phyloP scores from a whole-genome alignment of 2,888 invertebrate species.

The Fragum fragum region DNA sequence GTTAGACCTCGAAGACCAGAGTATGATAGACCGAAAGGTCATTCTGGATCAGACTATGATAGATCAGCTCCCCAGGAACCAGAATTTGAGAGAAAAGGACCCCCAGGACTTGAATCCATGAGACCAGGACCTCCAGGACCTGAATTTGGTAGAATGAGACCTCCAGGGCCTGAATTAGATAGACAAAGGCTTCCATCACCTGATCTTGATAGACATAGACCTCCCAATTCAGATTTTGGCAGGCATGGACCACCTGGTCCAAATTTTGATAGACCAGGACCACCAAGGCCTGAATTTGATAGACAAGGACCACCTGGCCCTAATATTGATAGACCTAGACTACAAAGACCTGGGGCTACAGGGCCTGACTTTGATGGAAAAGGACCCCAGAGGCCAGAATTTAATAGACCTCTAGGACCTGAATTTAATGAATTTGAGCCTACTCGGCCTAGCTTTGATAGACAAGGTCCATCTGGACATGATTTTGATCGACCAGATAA shows the following conservation, averaged over 20 bases:
- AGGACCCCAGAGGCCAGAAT: not conserved
- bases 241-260: not conserved
- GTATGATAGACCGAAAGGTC: not conserved
- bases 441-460: not conserved
- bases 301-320: conserved; percentile 5
- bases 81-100: not conserved
- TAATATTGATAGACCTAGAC: not conserved
- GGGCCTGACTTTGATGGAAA: not conserved
- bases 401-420: conserved; percentile 12
- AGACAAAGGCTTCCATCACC: too few relatives aligned
- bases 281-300: not conserved
- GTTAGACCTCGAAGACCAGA: not conserved
- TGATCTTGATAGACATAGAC: conserved; percentile 14
- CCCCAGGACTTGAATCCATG: not conserved
- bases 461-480: not conserved
- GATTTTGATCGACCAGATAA: conserved; percentile 10
- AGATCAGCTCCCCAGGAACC: not conserved
- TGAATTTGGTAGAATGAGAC: not conserved
- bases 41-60: not conserved
- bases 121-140: not conserved
- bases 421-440: conserved; percentile 3
- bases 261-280: conserved; percentile 13
- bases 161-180: conserved; percentile 2
- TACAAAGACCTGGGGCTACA: not conserved
- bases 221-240: not conserved